Evolutionary conservation across 2,113 vertebrate genomes (phyloP).

Genomic region (Grammomys surdaster): DNA sequence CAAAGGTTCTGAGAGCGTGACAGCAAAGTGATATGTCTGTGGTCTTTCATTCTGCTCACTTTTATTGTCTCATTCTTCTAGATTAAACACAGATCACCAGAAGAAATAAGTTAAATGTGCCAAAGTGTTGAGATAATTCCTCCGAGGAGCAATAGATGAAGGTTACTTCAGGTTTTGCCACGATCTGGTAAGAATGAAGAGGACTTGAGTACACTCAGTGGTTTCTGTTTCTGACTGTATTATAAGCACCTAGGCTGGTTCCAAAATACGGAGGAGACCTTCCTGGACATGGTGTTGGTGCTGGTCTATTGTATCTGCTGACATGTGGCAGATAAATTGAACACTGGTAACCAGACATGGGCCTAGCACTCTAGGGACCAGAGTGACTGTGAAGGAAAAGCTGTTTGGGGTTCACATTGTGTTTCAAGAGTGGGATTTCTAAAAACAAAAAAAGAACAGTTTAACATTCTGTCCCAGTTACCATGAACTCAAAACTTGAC

Average conservation of each 20-base stretch:
- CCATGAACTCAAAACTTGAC: not conserved
- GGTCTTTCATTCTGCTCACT: not conserved
- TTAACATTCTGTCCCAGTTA: not conserved
- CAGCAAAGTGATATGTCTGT: not conserved
- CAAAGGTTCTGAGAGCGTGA: not conserved
- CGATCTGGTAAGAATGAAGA: not conserved
- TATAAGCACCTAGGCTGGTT: not conserved
- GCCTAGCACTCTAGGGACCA: not conserved
- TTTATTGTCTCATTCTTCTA: constrained; percentile 7
- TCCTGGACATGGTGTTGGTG: not conserved
- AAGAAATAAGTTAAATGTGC: not conserved
- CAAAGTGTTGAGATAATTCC: not conserved
- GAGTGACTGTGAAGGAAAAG: not conserved
- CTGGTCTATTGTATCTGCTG: not conserved
- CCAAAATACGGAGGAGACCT: not conserved
- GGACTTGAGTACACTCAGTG: not conserved
- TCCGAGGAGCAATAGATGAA: not conserved
- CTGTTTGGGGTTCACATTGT: not conserved
- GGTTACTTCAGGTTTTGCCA: not conserved
- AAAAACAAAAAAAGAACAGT: not conserved
- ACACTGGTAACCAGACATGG: not conserved
- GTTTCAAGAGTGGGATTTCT: not conserved
- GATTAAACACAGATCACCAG: not conserved
- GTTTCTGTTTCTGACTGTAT: not conserved
- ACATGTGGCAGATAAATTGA: not conserved